phyloP scores from a whole-genome alignment of 1,140 invertebrate genomes.

The Procambarus clarkii region DNA sequence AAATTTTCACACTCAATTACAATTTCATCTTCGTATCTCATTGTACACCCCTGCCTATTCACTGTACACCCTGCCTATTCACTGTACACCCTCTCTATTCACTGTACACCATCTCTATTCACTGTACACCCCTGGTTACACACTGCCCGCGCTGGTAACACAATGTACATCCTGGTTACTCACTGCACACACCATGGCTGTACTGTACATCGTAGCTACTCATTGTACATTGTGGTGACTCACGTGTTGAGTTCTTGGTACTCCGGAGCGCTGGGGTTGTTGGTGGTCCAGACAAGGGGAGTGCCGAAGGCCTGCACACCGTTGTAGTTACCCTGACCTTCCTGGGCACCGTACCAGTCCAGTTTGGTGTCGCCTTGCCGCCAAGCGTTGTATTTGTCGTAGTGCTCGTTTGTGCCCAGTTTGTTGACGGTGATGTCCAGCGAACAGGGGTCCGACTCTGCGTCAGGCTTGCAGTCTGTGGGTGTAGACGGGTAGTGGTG shows the following conservation, averaged over 20 bases:
- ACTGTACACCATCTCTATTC: too few species aligned
- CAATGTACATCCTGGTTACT: too few species aligned
- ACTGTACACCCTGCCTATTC: too few species aligned
- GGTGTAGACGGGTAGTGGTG: slow-evolving; percentile 77
- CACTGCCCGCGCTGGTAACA: too few species aligned
- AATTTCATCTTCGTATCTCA: too few species aligned
- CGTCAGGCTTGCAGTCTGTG: slow-evolving; percentile 23
- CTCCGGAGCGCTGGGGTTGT: slow-evolving; percentile 72
- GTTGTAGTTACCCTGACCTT: slow-evolving; percentile 75
- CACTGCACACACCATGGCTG: too few species aligned
- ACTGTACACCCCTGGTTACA: too few species aligned
- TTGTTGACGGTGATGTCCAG: slow-evolving; percentile 75
- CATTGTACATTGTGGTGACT: neutral
- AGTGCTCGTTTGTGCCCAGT: slow-evolving; percentile 73
- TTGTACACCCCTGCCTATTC: too few species aligned
- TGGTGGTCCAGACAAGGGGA: slow-evolving; percentile 77
- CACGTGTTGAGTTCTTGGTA: slow-evolving; percentile 74
- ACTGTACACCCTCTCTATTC: too few species aligned
- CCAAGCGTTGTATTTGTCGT: slow-evolving; percentile 76
- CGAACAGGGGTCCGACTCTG: slow-evolving; percentile 73
- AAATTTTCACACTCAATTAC: too few species aligned
- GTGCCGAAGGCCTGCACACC: slow-evolving; percentile 75
- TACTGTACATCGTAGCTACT: neutral
- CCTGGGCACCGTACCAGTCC: slow-evolving; percentile 77
- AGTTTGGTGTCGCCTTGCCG: slow-evolving; percentile 75